These are phyloP conservation scores for Buathra laborator DNA, from an alignment of 2,888 invertebrate species.

Conservation along the genomic window DNA sequence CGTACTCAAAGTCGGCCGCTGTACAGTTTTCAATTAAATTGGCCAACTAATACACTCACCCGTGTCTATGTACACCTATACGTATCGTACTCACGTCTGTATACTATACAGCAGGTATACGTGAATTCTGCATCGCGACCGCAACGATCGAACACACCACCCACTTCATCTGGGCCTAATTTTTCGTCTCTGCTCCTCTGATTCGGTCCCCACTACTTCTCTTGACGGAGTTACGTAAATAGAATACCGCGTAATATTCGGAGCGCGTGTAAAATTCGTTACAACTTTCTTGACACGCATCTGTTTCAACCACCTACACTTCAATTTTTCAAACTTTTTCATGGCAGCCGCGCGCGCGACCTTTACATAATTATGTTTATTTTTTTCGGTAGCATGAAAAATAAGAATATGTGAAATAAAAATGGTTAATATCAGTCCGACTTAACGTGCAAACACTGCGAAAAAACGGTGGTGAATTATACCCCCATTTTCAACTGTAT, in stretches of 20 bases:
- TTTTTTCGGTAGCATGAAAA: background rate
- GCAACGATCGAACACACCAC: conserved; percentile 10
- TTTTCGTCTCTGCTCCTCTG: background rate
- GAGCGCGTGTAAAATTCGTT: background rate
- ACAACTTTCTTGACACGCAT: background rate
- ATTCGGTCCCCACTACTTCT: background rate
- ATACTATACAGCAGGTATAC: conserved; percentile 1
- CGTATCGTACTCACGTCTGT: conserved; percentile 7
- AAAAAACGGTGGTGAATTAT: background rate
- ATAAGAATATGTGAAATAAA: no score
- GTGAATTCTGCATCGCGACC: conserved; percentile 20
- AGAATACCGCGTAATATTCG: no score
- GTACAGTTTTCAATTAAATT: conserved; percentile 51
- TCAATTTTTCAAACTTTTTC: background rate
- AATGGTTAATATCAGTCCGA: no score
- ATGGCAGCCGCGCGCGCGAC: background rate
- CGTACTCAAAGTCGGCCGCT: background rate
- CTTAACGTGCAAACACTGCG: background rate
- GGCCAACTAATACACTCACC: conserved; percentile 21
- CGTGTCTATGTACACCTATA: background rate
- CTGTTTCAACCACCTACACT: background rate
- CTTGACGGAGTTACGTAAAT: background rate
- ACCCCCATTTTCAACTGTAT: background rate
- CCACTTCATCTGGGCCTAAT: conserved; percentile 20
- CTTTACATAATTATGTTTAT: background rate